Evolutionary conservation across 2,797 vertebrate genomes (phyloP).

Genomic region (Myotis findleyi): DNA sequence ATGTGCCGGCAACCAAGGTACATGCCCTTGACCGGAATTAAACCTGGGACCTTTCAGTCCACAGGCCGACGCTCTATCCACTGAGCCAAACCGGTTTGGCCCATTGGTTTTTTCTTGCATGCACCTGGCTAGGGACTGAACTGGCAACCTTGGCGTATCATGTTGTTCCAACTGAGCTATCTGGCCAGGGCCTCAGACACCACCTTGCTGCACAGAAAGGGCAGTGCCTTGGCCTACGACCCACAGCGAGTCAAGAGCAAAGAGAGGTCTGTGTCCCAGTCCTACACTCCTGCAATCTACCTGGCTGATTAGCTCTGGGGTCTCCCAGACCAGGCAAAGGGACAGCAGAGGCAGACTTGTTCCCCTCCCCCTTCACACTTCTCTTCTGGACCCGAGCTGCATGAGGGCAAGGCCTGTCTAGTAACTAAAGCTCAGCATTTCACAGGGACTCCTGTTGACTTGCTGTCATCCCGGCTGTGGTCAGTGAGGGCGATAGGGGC

Average conservation of each 20-base stretch:
- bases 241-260: neutral
- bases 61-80: too few species aligned
- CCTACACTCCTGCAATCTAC: neutral
- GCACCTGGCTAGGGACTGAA: neutral
- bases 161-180: neutral
- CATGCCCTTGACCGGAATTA: too few species aligned
- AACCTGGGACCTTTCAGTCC: too few species aligned
- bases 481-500: neutral
- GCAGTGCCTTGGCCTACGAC: neutral
- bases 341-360: neutral
- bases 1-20: too few species aligned
- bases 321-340: neutral
- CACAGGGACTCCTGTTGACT: neutral
- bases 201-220: neutral
- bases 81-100: too few species aligned
- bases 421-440: neutral
- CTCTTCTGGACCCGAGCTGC: neutral
- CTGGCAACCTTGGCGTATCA: neutral
- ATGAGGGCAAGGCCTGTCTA: neutral
- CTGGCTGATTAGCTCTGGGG: neutral
- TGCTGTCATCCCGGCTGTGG: neutral
- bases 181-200: neutral
- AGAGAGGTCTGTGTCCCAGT: accelerated
- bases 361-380: neutral
- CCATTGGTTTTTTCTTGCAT: neutral